A percentile compares a stretch with the other conserved stretches of the same genome.
These are phyloP conservation scores for Papilio elwesi DNA, from an alignment of 2,888 invertebrate species.

Conservation along the genomic window DNA sequence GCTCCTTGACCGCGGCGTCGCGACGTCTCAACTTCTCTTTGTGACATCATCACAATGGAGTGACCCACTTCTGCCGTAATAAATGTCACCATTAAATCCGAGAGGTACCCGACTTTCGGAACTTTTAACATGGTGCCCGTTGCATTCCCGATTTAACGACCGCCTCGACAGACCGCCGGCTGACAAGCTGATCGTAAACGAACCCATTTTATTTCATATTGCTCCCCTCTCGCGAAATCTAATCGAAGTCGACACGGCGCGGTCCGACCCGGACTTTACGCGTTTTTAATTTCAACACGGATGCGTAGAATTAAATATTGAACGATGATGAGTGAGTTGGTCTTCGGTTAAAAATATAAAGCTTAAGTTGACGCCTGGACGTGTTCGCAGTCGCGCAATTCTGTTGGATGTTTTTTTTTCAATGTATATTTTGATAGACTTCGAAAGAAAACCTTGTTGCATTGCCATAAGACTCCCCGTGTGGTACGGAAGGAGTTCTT, in stretches of 20 bases:
- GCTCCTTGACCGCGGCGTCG: constrained; percentile 43
- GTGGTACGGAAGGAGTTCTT: constrained; percentile 44
- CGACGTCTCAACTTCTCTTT: constrained; percentile 42
- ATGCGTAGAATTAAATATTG: constrained; percentile 65
- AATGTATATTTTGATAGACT: constrained; percentile 48
- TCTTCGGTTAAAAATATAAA: constrained; percentile 59
- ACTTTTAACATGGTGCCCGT: constrained; percentile 72
- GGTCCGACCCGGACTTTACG: constrained; percentile 72
- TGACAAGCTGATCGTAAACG: constrained; percentile 79
- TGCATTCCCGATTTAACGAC: constrained; percentile 80
- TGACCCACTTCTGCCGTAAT: constrained; percentile 76
- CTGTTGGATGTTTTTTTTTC: constrained; percentile 43
- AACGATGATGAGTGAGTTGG: constrained; percentile 67
- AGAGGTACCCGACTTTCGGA: constrained; percentile 66
- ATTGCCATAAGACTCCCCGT: constrained; percentile 44
- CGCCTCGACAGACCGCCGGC: constrained; percentile 72
- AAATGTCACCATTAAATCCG: constrained; percentile 73
- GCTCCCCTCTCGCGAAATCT: constrained; percentile 82
- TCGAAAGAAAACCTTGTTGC: constrained; percentile 44
- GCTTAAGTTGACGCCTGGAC: constrained; percentile 1
- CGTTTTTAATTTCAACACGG: constrained; percentile 74
- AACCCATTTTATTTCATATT: constrained; percentile 82
- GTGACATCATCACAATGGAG: constrained; percentile 15
- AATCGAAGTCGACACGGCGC: constrained; percentile 75
- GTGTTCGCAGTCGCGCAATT: constrained; percentile 38